A percentile compares a stretch with the other conserved stretches of the same genome.
Conservation (phyloP, 2,888 invertebrate species). For the Myathropa florea region DNA sequence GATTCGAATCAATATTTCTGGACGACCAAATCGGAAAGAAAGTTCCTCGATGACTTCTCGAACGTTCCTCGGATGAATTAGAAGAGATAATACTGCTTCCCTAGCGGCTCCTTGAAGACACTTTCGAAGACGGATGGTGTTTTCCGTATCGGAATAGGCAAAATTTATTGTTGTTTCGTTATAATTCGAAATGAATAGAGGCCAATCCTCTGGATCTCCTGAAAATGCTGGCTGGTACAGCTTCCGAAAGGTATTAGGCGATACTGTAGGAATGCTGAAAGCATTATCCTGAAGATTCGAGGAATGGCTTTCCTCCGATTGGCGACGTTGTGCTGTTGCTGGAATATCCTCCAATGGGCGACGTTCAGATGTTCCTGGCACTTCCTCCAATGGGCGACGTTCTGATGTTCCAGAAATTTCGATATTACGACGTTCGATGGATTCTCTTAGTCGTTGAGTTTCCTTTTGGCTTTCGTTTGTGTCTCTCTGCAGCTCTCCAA, state of each 20-base stretch:
- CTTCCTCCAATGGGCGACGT: no score
- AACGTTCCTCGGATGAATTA: slow-evolving; percentile 55
- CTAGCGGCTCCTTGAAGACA: slow-evolving; percentile 45
- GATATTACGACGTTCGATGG: no score
- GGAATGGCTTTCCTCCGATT: no score
- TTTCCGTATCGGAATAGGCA: slow-evolving; percentile 49
- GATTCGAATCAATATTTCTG: slow-evolving; percentile 49
- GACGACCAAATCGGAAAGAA: slow-evolving; percentile 41
- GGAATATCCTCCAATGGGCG: no score
- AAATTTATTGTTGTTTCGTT: slow-evolving; percentile 36
- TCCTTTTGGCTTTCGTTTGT: no score
- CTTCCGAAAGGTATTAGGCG: neutral
- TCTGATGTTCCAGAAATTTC: no score
- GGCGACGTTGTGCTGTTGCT: no score
- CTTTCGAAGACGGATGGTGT: slow-evolving; percentile 39
- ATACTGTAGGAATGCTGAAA: no score
- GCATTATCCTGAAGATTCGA: no score
- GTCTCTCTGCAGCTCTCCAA: no score
- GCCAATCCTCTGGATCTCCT: slow-evolving; percentile 64
- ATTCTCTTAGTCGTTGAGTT: no score
- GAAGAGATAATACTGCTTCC: slow-evolving; percentile 38
- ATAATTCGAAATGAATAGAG: slow-evolving; percentile 52
- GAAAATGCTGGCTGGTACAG: slow-evolving; percentile 52
- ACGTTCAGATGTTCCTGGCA: no score
- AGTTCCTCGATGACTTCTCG: slow-evolving; percentile 35